A percentile compares a stretch with the other conserved stretches of the same genome.
These are phyloP conservation scores for Julus scandinavius DNA, from an alignment of 2,888 invertebrate genomes.

Conservation along the genomic window DNA sequence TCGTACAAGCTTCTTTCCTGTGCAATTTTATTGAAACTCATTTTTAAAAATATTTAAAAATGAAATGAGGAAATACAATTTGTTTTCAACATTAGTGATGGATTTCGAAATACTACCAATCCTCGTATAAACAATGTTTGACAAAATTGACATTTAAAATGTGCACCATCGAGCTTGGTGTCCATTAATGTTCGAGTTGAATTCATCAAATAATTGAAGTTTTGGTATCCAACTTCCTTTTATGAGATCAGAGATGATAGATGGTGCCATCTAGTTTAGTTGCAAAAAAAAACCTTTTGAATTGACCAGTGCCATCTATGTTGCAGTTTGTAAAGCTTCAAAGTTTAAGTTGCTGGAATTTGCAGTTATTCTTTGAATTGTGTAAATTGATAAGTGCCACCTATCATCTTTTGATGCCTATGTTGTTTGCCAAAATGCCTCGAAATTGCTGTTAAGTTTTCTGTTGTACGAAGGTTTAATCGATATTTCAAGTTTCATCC, in stretches of 20 bases:
- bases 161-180: neutral
- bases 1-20: neutral
- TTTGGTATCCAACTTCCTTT: neutral
- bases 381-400: neutral
- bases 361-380: no score
- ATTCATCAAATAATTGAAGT: neutral
- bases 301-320: neutral
- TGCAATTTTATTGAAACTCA: no score
- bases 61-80: no score
- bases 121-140: no score
- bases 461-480: neutral
- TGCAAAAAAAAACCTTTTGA: neutral
- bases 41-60: no score
- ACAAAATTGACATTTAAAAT: neutral
- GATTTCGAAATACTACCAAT: no score
- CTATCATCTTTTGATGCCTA: neutral
- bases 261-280: neutral
- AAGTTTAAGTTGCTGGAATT: neutral
- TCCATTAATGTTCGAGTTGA: neutral
- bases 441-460: constrained; percentile 16
- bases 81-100: no score
- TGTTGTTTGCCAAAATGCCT: neutral
- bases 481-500: neutral
- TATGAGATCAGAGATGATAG: neutral
- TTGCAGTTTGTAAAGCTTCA: neutral